Conservation (phyloP, 2,888 invertebrate species). For the Nephrocerus scutellatus region DNA sequence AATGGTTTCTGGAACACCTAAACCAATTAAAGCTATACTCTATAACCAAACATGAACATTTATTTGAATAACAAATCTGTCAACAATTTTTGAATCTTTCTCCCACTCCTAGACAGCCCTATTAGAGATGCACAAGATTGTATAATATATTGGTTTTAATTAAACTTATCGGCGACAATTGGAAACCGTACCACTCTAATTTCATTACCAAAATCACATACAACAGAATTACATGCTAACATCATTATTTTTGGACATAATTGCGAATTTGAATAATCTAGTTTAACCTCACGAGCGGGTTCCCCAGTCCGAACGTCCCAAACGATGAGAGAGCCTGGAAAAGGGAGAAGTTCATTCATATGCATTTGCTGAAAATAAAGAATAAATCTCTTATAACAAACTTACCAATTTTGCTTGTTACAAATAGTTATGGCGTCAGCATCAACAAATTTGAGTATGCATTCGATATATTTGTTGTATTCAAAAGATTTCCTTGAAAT, state of each 20-base stretch:
- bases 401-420: conserved; percentile 75
- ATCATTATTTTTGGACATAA: conserved; percentile 54
- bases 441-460: conserved; percentile 62
- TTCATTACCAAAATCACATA: conserved; percentile 90
- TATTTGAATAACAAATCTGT: too few relatives aligned
- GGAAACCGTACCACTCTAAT: conserved; percentile 87
- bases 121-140: too few relatives aligned
- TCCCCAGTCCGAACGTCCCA: conserved; percentile 91
- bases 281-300: conserved; percentile 73
- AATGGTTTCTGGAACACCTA: too few relatives aligned
- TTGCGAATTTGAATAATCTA: conserved; percentile 49
- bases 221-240: conserved; percentile 72
- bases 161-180: conserved; percentile 55
- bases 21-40: too few relatives aligned
- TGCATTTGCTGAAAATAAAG: not conserved
- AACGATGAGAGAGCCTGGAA: conserved; percentile 65
- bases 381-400: conserved; percentile 32
- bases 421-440: conserved; percentile 80
- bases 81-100: too few relatives aligned
- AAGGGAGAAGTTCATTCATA: conserved; percentile 3
- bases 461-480: conserved; percentile 54
- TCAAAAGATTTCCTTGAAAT: conserved; percentile 86
- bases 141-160: too few relatives aligned
- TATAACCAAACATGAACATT: too few relatives aligned
- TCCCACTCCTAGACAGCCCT: too few relatives aligned